Percentiles rank a stretch among this genome's conserved stretches.
These are phyloP conservation scores for Tychaedon coryphoeus DNA, from an alignment of 2,113 vertebrate genomes.

Conservation along the genomic window DNA sequence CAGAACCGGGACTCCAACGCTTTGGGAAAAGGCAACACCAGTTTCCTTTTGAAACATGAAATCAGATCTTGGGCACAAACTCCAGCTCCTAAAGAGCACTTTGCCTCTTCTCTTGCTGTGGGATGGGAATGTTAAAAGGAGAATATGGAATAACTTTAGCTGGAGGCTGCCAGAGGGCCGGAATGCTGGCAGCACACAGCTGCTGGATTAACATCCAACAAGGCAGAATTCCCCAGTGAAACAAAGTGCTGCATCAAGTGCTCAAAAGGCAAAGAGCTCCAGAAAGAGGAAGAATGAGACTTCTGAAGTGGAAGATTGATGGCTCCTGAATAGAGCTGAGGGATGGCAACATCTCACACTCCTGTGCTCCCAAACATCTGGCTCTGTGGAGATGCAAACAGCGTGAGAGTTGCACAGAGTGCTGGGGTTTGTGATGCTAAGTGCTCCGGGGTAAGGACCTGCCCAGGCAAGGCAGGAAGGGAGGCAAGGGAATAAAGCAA, in stretches of 20 bases:
- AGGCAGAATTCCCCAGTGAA: not conserved
- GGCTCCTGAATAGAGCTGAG: slow-evolving; percentile 12
- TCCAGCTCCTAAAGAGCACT: not conserved
- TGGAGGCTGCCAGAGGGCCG: not conserved
- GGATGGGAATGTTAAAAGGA: not conserved
- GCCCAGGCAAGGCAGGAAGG: not conserved
- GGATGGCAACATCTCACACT: not conserved
- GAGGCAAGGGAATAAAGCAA: not conserved
- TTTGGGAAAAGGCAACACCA: not conserved
- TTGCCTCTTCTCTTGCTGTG: not conserved
- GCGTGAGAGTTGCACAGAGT: fast-evolving
- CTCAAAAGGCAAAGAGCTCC: slow-evolving; percentile 32
- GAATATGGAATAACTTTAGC: not conserved
- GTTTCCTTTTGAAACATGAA: not conserved
- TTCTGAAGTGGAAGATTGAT: slow-evolving; percentile 47
- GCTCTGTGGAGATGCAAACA: slow-evolving; percentile 46
- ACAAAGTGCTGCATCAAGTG: slow-evolving; percentile 18
- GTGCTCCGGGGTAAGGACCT: not conserved
- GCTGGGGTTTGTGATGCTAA: slow-evolving; percentile 18
- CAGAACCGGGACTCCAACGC: fast-evolving
- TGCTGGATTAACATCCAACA: not conserved
- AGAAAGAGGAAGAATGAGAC: slow-evolving; percentile 32
- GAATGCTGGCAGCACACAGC: not conserved
- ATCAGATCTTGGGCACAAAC: not conserved
- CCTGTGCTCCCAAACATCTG: slow-evolving; percentile 39